phyloP scores from a whole-genome alignment of 1,140 invertebrate genomes.

The Drosophila orosa region DNA sequence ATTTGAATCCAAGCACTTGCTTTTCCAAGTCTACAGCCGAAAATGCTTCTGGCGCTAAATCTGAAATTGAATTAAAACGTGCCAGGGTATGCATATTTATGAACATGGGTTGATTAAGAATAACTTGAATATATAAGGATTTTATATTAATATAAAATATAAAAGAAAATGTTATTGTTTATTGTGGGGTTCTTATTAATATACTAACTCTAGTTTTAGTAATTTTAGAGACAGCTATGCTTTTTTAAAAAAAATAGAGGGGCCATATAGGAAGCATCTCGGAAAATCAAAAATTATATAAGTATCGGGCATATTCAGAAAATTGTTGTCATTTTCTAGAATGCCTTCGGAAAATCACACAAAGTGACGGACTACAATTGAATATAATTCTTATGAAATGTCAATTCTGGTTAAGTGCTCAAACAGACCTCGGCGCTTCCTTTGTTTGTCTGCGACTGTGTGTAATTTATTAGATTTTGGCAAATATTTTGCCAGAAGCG shows the following conservation, averaged over 20 bases:
- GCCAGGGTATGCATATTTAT: neutral
- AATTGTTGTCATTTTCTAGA: neutral
- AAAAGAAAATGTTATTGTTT: neutral
- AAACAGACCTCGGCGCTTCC: constrained; percentile 26
- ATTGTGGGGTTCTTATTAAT: neutral
- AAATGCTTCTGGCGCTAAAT: constrained; percentile 5
- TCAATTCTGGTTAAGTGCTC: constrained; percentile 19
- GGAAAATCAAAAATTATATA: neutral
- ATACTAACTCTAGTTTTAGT: neutral
- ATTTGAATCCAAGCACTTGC: constrained; percentile 23
- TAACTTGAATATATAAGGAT: neutral
- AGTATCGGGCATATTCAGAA: neutral
- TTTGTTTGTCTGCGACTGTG: constrained; percentile 41
- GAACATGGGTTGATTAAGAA: constrained; percentile 29
- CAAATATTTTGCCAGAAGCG: constrained; percentile 73
- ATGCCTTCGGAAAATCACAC: neutral
- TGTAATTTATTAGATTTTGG: constrained; percentile 80
- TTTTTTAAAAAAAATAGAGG: neutral
- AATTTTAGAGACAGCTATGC: neutral
- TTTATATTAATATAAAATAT: neutral
- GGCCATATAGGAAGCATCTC: neutral
- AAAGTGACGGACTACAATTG: constrained; percentile 4
- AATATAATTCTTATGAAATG: neutral
- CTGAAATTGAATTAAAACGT: constrained; percentile 20
- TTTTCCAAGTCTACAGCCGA: constrained; percentile 8